Conservation (phyloP, 2,113 vertebrate genomes). For the Pleuronectes platessa region DNA sequence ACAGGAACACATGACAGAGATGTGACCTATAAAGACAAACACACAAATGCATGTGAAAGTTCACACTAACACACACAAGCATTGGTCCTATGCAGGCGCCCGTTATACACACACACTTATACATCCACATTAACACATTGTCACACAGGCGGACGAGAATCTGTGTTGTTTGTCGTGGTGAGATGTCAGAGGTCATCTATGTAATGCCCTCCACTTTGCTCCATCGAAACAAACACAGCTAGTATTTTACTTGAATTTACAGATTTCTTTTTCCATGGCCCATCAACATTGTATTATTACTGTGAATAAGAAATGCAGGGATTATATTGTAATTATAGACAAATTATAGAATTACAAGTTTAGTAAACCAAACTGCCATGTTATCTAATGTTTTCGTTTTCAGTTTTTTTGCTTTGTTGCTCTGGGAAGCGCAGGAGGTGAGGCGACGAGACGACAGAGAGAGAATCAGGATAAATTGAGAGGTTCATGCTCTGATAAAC, state of each 20-base stretch:
- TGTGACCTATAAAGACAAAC: slow-evolving; percentile 36
- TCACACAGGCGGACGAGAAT: not conserved
- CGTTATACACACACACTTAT: not conserved
- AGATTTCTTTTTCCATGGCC: not conserved
- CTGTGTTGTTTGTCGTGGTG: not conserved
- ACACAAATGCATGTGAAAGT: not conserved
- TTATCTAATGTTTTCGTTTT: too few species aligned
- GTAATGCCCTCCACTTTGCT: not conserved
- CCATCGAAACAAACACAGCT: not conserved
- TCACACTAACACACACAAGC: not conserved
- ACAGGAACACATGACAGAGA: slow-evolving; percentile 38
- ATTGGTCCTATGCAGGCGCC: not conserved
- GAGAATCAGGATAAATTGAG: too few species aligned
- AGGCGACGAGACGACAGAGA: too few species aligned
- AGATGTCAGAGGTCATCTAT: not conserved
- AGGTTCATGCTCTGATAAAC: too few species aligned
- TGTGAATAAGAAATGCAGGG: too few species aligned
- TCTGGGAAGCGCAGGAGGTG: too few species aligned
- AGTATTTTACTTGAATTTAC: not conserved
- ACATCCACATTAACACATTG: not conserved
- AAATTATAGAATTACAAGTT: too few species aligned
- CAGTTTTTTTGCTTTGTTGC: too few species aligned
- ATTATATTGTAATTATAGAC: too few species aligned
- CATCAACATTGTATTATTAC: too few species aligned
- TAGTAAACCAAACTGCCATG: too few species aligned